Evolutionary conservation across 2,888 invertebrate species (phyloP).

Genomic region (Eugnorisma glareosa): DNA sequence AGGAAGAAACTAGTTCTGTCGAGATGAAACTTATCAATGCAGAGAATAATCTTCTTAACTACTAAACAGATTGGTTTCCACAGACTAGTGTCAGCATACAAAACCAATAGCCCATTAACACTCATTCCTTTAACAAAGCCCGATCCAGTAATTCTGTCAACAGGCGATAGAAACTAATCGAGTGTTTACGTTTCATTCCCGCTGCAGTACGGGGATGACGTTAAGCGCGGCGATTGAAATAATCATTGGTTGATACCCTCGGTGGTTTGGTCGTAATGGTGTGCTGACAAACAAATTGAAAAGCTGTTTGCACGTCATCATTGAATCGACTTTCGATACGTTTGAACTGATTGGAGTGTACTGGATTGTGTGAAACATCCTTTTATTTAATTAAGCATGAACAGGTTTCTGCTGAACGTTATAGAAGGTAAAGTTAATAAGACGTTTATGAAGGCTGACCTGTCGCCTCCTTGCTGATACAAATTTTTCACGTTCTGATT

Average conservation of each 20-base stretch:
- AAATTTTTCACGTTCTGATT: not conserved
- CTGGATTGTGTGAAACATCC: not conserved
- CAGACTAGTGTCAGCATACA: not conserved
- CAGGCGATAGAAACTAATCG: conserved; percentile 39
- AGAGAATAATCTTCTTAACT: not conserved
- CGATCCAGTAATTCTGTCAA: conserved; percentile 49
- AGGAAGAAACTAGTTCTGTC: not conserved
- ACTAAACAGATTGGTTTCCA: not conserved
- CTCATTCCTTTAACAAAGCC: conserved; percentile 36
- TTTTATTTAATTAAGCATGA: not conserved
- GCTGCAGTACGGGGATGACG: conserved; percentile 12
- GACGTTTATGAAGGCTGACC: not conserved
- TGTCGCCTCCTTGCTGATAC: not conserved
- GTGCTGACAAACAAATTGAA: conserved; percentile 66
- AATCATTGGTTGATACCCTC: conserved; percentile 54
- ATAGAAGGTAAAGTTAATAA: not conserved
- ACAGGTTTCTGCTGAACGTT: not conserved
- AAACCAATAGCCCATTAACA: conserved; percentile 12
- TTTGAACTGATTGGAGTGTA: conserved; percentile 31
- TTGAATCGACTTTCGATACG: conserved; percentile 63
- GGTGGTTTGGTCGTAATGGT: conserved; percentile 36
- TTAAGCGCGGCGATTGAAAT: conserved; percentile 43
- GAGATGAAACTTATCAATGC: not conserved
- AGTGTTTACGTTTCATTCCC: conserved; percentile 46
- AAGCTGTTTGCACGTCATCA: conserved; percentile 66